Evolutionary conservation across 35 echinoderm and acorn worm species (phyloP), one percentile per base, ranked within the genome.

Genomic region (Diadema setosum): DNA sequence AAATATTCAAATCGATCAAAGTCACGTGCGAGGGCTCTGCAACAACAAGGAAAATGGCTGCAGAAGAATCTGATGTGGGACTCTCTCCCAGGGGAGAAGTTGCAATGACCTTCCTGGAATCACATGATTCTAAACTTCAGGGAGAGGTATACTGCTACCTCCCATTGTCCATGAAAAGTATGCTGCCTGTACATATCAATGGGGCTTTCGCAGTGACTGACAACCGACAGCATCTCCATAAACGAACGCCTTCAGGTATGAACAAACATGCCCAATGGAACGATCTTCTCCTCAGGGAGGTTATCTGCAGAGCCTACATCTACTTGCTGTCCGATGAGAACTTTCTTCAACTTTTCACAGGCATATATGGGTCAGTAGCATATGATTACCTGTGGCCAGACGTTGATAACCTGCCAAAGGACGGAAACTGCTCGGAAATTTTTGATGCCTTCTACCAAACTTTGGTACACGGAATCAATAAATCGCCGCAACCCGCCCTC

Each of bases 71-170:
- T 55, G 44, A 34, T 42, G 26, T 35, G 26, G 86, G 91, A 2
- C 17, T 89, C 25, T 20, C 75, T 15, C 87, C 92, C 6, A 78
- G 41, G 76, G 92, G 92, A 46, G 86, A 84, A 41, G 81, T 89
- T 74, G 92, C 92, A 0, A 69, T 46, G 33, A 80, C 64, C 27
- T 67, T 67, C 24, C 61, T 11, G 20, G 24, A 16, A 20, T n/a
- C 52, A 21, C 2, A 0, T 5, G 20, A 65, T 1, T 5, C 2
- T 45, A 3, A 50, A 41, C 21, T 75, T 1, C 25, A 21, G 23
- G 88, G 88, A 14, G 30, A 83, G 44, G 81, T 87, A 5, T 95
- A 91, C 39, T 91, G 90, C 70, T 97, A 81, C 42, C 87, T 97
- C 17, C 94, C 94, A 4, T 58, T 97, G 3, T 44, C 69, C 24